phyloP scores from a whole-genome alignment of 2,888 invertebrate genomes.

The Hipparchia sbordonii region DNA sequence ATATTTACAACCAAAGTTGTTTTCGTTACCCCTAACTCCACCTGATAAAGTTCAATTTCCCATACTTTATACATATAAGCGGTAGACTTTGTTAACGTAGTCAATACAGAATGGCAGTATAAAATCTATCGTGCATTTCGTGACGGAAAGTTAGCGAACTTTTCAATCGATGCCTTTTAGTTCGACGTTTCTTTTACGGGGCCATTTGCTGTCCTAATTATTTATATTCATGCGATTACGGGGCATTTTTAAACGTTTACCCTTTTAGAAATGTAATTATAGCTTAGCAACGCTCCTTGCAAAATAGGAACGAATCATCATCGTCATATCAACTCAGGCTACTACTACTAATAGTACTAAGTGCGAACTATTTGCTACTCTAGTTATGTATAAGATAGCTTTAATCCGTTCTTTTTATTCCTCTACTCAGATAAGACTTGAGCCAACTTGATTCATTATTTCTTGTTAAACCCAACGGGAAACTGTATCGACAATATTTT shows the following conservation, averaged over 20 bases:
- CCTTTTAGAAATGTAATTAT: not conserved
- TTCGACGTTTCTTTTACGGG: slow-evolving; percentile 55
- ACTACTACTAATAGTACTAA: too few relatives aligned
- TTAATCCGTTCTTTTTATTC: too few relatives aligned
- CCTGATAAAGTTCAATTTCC: slow-evolving; percentile 48
- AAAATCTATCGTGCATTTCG: slow-evolving; percentile 79
- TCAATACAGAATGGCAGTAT: slow-evolving; percentile 63
- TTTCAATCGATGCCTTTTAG: slow-evolving; percentile 72
- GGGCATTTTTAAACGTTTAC: slow-evolving; percentile 18
- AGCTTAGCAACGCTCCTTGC: not conserved
- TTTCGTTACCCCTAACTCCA: slow-evolving; percentile 39
- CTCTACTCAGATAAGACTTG: too few relatives aligned
- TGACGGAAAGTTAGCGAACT: slow-evolving; percentile 69
- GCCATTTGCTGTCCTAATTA: slow-evolving; percentile 64
- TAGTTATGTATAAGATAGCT: not conserved
- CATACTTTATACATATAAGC: slow-evolving; percentile 14
- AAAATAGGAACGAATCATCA: too few relatives aligned
- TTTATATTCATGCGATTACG: slow-evolving; percentile 58
- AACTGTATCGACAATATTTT: too few relatives aligned
- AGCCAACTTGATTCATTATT: too few relatives aligned
- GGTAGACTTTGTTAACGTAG: slow-evolving; percentile 44
- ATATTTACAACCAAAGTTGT: slow-evolving; percentile 14
- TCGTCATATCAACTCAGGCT: not conserved
- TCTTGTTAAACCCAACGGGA: too few relatives aligned
- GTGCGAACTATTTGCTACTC: not conserved